phyloP scores from a whole-genome alignment of 2,113 vertebrate genomes.

The Ailuropoda melanoleuca region DNA sequence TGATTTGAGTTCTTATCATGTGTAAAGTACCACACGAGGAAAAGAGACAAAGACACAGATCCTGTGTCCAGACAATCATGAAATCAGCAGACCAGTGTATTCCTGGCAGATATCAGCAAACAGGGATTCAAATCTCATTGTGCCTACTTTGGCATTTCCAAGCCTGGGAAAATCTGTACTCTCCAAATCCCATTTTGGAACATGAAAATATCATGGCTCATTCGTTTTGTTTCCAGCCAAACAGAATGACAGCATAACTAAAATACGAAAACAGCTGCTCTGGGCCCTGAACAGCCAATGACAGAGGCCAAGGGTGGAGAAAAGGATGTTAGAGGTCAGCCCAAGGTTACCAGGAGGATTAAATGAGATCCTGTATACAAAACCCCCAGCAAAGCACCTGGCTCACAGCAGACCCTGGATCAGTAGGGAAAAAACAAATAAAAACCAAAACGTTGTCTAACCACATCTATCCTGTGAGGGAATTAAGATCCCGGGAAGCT shows the following conservation, averaged over 20 bases:
- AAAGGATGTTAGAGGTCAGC: background rate
- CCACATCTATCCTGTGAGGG: background rate
- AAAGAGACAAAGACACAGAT: background rate
- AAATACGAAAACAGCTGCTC: constrained; percentile 48
- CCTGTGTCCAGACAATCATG: background rate
- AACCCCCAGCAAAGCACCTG: background rate
- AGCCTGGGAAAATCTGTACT: background rate
- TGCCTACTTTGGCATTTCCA: background rate
- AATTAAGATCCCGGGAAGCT: background rate
- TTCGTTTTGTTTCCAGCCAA: constrained; percentile 19
- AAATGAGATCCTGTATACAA: background rate
- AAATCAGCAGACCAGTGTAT: background rate
- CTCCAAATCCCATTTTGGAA: constrained; percentile 1
- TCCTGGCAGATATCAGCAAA: background rate
- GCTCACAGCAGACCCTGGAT: background rate
- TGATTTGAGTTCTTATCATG: background rate
- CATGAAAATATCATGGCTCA: background rate
- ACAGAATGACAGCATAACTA: constrained; percentile 6
- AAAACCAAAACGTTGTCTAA: background rate
- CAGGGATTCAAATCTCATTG: background rate
- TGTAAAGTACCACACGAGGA: background rate
- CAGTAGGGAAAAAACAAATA: background rate
- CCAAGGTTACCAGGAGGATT: background rate
- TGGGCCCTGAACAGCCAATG: background rate
- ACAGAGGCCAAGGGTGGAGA: background rate